Conservation (phyloP, 2,797 vertebrate genomes). For the Gymnoscopelus microlampas region DNA sequence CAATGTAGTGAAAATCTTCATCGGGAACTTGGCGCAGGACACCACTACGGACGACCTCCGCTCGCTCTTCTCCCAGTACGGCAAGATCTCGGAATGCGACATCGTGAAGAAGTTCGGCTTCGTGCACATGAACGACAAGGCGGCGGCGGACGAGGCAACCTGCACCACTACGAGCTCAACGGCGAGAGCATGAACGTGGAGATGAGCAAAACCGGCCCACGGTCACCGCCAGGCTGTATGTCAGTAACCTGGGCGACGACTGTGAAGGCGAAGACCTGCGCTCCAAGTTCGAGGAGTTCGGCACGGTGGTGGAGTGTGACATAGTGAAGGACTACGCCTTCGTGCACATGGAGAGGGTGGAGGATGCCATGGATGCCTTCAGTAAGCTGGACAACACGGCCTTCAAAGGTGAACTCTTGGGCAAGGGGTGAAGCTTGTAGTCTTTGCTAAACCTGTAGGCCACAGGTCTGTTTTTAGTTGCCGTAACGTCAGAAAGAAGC, state of each 20-base stretch:
- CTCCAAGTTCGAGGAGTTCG: conserved; percentile 90
- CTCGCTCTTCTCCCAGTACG: conserved; percentile 92
- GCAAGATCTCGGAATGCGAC: conserved; percentile 92
- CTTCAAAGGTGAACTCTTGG: conserved; percentile 89
- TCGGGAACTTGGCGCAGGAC: conserved; percentile 90
- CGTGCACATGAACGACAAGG: conserved; percentile 90
- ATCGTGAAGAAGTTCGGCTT: conserved; percentile 96
- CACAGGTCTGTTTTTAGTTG: conserved; percentile 25
- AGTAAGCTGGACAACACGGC: conserved; percentile 89
- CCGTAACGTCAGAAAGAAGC: not conserved
- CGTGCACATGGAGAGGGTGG: conserved; percentile 93
- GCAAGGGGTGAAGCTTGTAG: conserved; percentile 38
- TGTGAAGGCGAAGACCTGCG: conserved; percentile 87
- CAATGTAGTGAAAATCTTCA: conserved; percentile 93
- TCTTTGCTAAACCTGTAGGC: conserved; percentile 44
- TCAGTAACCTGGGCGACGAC: conserved; percentile 87
- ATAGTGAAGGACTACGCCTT: conserved; percentile 97
- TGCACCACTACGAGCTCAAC: conserved; percentile 90
- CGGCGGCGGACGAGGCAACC: conserved; percentile 90
- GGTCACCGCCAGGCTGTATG: conserved; percentile 92
- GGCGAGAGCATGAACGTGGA: conserved; percentile 93
- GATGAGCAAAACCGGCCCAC: conserved; percentile 91
- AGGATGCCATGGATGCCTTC: conserved; percentile 93
- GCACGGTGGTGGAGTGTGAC: conserved; percentile 92
- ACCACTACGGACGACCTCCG: conserved; percentile 90